Percentiles rank a stretch among this genome's conserved stretches.
Conservation (phyloP, 2,113 vertebrate genomes). For the Protobothrops mucrosquamatus region DNA sequence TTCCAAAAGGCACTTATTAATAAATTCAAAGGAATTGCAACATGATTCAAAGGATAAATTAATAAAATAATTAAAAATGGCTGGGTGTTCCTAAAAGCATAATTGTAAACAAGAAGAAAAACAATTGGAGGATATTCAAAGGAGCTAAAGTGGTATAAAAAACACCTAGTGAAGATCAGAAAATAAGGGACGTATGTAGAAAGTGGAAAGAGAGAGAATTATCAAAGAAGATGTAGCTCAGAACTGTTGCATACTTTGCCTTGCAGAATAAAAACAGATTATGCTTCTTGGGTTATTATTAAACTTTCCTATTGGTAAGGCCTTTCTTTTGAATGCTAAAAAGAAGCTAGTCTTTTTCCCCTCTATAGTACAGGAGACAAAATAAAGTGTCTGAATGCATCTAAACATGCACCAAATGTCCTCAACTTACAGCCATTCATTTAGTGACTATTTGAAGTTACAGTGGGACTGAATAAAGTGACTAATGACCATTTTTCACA, state of each 20-base stretch:
- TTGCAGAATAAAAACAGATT: conserved; percentile 23
- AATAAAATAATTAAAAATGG: not conserved
- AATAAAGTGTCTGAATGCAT: not conserved
- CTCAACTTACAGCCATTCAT: not conserved
- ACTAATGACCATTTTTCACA: not conserved
- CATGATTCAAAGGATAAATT: not conserved
- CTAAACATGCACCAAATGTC: not conserved
- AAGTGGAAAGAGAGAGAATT: not conserved
- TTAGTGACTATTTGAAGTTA: not conserved
- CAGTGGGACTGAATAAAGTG: not conserved
- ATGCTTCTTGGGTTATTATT: conserved; percentile 23
- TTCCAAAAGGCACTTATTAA: not conserved
- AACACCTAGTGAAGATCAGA: not conserved
- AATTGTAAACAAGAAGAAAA: not conserved
- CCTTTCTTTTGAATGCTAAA: not conserved
- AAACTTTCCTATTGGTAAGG: not conserved
- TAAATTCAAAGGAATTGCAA: not conserved
- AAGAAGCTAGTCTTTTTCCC: not conserved
- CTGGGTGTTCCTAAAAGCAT: not conserved
- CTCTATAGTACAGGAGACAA: not conserved
- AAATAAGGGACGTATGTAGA: not conserved
- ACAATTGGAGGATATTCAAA: not conserved
- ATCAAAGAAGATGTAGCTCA: not conserved
- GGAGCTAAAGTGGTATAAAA: not conserved
- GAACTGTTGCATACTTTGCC: not conserved